These are phyloP conservation scores for Strix aluco DNA, from an alignment of 2,113 vertebrate species.

Conservation along the genomic window DNA sequence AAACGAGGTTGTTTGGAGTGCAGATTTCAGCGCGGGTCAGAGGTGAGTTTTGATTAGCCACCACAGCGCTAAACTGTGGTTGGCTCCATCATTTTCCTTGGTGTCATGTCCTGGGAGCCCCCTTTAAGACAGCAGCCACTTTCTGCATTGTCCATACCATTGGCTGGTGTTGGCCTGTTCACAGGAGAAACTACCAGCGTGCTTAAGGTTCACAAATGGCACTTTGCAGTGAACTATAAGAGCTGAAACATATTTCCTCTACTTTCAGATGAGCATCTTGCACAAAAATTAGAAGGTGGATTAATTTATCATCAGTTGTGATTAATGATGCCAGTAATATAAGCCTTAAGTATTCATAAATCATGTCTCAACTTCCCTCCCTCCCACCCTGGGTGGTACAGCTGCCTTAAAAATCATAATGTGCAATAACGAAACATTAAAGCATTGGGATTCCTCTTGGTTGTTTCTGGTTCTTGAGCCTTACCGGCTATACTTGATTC, in stretches of 20 bases:
- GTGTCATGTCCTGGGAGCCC: neutral
- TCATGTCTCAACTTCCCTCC: neutral
- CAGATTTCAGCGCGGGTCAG: neutral
- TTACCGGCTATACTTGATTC: neutral
- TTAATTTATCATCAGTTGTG: conserved; percentile 47
- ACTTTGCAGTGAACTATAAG: neutral
- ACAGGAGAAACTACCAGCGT: neutral
- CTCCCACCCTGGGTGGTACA: neutral
- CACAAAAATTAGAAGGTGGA: conserved; percentile 9
- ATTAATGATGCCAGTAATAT: conserved; percentile 26
- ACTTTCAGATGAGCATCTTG: neutral
- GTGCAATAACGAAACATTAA: conserved; percentile 7
- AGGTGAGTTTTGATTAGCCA: conserved; percentile 12
- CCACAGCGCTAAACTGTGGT: neutral
- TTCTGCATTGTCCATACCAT: neutral
- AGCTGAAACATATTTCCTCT: neutral
- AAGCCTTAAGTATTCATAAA: conserved; percentile 23
- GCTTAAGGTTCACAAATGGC: neutral
- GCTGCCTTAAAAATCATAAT: neutral
- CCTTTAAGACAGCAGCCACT: neutral
- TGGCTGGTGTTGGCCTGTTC: neutral
- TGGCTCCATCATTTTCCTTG: neutral
- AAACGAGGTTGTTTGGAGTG: neutral
- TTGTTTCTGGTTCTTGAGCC: neutral
- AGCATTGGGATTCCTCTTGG: neutral